Base-by-base conservation (phyloP, 2,797 vertebrate genomes). In the Harpagifer antarcticus region DNA sequence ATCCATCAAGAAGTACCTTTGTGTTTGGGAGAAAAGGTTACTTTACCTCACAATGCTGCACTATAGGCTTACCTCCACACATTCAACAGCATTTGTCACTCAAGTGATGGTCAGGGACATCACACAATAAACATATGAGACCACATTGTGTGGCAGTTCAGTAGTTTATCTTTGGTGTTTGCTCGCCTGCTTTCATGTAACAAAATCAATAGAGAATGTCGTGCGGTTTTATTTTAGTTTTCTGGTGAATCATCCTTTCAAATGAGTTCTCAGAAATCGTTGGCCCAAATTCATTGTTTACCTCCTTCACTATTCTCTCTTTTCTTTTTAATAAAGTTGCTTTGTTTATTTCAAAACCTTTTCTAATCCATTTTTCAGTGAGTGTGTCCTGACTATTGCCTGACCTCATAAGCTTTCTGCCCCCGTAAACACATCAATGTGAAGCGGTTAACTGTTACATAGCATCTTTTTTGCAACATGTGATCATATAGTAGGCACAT, bases 401-500 rank as follows among this genome's bases (percentile, higher is more conserved):
- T 23, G 40, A 20, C 37, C 48, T 68, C 33, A 54, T 48, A 42
- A 3, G 31, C 27, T 62, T 71, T 37, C 33, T 37, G 33, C 33
- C 33, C 33, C 6, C 33, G 8, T 37, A 37, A 37, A 37, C 33
- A 37, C 33, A 37, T 37, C 33, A 5, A 37, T 65, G 20, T 56
- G 1, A 19, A 4, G 19, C 7, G 8, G 17, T 48, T 16, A 47
- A 15, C 43, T 33, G 7, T 23, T 17, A 48, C 13, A 1, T 15
- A 40, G 19, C 58, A 69, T 17, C 33, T 48, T 45, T 53, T 50
- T n/a, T 56, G 16, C 33, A 19, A 1, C 11, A 72, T 74, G 42
- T 45, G 84, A 78, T 78, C 71, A 68, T 44, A 44, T 52, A 80
- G 27, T 54, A 9, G 7, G 33, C 33, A 7, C 1, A 48, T 68